A percentile compares a stretch with the other conserved stretches of the same genome.
These are phyloP conservation scores for Crenuchus spilurus DNA, from an alignment of 2,797 vertebrate species.

Conservation along the genomic window DNA sequence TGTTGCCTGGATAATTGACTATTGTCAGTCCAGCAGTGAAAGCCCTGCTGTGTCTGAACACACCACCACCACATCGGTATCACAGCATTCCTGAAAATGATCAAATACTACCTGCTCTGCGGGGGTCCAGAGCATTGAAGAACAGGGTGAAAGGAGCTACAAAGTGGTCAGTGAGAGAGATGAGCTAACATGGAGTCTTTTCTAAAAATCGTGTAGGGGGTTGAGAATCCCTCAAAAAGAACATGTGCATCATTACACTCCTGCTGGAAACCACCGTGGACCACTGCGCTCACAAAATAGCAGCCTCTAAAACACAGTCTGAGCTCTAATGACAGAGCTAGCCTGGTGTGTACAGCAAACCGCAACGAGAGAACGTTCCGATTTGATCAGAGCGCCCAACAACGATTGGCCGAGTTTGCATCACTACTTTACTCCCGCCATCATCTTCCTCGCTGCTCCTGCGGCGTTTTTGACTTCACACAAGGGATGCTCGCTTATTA, in stretches of 20 bases:
- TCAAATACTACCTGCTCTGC: too few species aligned
- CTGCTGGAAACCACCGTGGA: neutral
- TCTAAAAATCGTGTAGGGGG: too few species aligned
- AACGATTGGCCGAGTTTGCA: neutral
- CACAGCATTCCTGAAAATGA: too few species aligned
- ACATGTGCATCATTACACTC: neutral
- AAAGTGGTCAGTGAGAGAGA: too few species aligned
- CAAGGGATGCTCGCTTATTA: slow-evolving; percentile 24
- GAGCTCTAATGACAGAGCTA: neutral
- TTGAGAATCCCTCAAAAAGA: too few species aligned
- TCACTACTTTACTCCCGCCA: slow-evolving; percentile 12
- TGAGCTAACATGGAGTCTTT: too few species aligned
- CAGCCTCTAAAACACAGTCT: neutral
- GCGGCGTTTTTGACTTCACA: slow-evolving; percentile 15
- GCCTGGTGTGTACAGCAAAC: neutral
- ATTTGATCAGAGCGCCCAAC: neutral
- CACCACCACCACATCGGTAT: too few species aligned
- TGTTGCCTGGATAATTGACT: too few species aligned
- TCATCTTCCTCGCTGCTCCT: slow-evolving; percentile 13
- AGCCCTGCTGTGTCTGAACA: too few species aligned
- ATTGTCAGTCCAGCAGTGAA: too few species aligned
- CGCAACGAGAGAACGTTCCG: neutral
- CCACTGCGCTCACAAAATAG: neutral
- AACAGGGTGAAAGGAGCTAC: too few species aligned
- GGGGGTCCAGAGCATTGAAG: too few species aligned